A percentile compares a stretch with the other conserved stretches of the same genome.
These are phyloP conservation scores for Telmatherina bonti DNA, from an alignment of 2,797 vertebrate species.

Conservation along the genomic window DNA sequence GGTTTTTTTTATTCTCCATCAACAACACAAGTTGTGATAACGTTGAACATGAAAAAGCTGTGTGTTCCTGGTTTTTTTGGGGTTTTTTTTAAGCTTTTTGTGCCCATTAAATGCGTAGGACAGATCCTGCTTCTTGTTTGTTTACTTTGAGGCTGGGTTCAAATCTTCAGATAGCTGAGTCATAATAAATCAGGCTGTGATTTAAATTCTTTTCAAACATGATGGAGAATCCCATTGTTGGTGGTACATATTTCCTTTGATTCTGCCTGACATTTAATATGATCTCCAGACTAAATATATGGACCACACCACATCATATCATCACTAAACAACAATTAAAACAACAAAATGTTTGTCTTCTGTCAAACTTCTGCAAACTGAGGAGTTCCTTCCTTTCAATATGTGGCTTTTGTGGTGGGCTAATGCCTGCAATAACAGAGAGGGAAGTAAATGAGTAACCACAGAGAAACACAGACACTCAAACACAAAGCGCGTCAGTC, in stretches of 20 bases:
- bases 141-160: conserved; percentile 12
- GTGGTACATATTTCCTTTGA: conserved; percentile 33
- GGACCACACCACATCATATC: conserved; percentile 34
- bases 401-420: conserved; percentile 43
- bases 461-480: conserved; percentile 33
- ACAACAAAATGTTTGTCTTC: conserved; percentile 44
- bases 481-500: conserved; percentile 18
- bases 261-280: conserved; percentile 16
- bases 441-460: conserved; percentile 44
- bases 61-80: too few species aligned
- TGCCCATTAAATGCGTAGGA: too few species aligned
- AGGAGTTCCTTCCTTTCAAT: conserved; percentile 28
- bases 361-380: conserved; percentile 37
- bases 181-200: conserved; percentile 14
- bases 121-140: conserved; percentile 25
- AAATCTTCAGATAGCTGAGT: conserved; percentile 26
- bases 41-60: too few species aligned
- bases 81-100: too few species aligned
- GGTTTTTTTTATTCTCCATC: not conserved
- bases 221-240: conserved; percentile 4
- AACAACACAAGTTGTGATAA: not conserved
- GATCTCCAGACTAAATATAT: conserved; percentile 24
- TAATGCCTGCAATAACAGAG: conserved; percentile 48
- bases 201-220: conserved; percentile 31
- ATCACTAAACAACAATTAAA: conserved; percentile 45